phyloP scores from a whole-genome alignment of 2,888 invertebrate genomes.

The Fissipunctia ypsillon region DNA sequence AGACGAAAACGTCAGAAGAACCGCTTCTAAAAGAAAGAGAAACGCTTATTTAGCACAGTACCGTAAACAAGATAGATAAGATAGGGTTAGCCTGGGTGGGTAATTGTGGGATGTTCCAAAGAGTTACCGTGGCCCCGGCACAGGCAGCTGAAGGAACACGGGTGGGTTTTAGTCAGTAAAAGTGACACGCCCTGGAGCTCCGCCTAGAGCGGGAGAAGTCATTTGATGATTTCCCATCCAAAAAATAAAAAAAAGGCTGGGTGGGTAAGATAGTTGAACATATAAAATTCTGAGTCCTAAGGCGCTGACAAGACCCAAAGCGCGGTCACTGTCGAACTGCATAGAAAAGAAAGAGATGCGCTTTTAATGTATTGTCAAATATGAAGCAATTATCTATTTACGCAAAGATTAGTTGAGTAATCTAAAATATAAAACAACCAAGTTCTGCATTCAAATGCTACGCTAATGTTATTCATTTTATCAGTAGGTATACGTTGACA shows the following conservation, averaged over 20 bases:
- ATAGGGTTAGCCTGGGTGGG: background rate
- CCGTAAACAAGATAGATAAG: background rate
- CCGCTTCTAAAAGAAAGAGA: background rate
- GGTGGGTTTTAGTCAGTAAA: too few relatives aligned
- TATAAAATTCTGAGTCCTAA: background rate
- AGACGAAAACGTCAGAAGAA: conserved; percentile 8
- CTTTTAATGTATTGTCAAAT: background rate
- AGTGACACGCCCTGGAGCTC: too few relatives aligned
- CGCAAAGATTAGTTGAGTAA: background rate
- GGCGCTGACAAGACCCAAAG: background rate
- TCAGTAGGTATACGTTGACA: background rate
- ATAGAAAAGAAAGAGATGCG: background rate
- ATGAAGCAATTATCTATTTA: background rate
- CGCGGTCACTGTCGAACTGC: background rate
- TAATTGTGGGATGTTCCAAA: too few relatives aligned
- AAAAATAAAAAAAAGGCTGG: too few relatives aligned
- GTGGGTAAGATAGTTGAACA: background rate
- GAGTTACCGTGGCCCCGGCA: too few relatives aligned
- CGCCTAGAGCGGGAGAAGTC: too few relatives aligned
- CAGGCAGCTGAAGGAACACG: too few relatives aligned
- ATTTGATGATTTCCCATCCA: too few relatives aligned
- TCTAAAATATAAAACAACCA: background rate
- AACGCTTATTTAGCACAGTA: background rate
- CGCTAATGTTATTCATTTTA: background rate
- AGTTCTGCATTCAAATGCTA: background rate